phyloP scores from a whole-genome alignment of 2,888 invertebrate species.

The Agriopis leucophaearia region DNA sequence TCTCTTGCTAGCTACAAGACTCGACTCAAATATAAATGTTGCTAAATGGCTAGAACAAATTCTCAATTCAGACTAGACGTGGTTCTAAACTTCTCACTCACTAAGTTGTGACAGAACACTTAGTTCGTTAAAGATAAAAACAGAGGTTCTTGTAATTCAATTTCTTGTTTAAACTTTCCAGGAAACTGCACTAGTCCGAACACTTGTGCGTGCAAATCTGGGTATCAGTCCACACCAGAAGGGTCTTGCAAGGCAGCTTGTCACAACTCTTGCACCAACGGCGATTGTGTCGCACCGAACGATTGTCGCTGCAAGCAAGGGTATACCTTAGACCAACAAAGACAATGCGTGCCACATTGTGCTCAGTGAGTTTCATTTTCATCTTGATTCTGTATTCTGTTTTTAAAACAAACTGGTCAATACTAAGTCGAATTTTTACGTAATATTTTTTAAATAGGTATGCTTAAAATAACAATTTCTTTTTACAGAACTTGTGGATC shows the following conservation, averaged over 20 bases:
- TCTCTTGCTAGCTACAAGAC: too few species aligned
- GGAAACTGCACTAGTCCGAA: conserved; percentile 86
- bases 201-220: conserved; percentile 86
- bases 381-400: neutral
- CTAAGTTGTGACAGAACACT: too few species aligned
- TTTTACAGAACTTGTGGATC: conserved; percentile 79
- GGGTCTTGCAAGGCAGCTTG: conserved; percentile 74
- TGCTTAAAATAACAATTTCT: neutral
- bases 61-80: too few species aligned
- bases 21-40: too few species aligned
- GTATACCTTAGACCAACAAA: conserved; percentile 54
- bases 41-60: too few species aligned
- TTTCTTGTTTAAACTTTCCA: conserved; percentile 53
- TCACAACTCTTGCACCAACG: conserved; percentile 61
- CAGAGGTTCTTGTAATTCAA: too few species aligned
- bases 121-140: too few species aligned
- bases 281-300: conserved; percentile 81
- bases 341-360: conserved; percentile 67
- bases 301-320: conserved; percentile 81
- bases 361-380: conserved; percentile 57
- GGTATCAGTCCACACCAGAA: conserved; percentile 72
- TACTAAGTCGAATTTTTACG: too few species aligned
- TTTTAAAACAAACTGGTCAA: too few species aligned
- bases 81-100: too few species aligned
- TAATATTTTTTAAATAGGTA: neutral